These are phyloP conservation scores for Morelia viridis DNA, from an alignment of 2,797 vertebrate species.

Conservation along the genomic window DNA sequence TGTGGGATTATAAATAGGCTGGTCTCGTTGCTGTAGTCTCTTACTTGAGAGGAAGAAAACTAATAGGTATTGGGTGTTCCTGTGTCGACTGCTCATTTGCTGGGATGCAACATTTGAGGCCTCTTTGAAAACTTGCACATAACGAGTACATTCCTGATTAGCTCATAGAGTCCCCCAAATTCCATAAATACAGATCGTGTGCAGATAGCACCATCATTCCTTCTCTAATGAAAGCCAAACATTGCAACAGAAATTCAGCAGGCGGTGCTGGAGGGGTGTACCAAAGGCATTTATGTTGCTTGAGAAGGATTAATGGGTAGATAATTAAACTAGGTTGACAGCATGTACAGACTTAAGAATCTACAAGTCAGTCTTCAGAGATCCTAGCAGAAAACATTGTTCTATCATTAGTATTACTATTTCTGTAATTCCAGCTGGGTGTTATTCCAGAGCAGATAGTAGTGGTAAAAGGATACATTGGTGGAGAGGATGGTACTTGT, in stretches of 20 bases:
- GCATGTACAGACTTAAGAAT: background rate
- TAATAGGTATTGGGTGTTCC: background rate
- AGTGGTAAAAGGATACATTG: background rate
- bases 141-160: background rate
- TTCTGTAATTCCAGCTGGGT: background rate
- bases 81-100: background rate
- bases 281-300: background rate
- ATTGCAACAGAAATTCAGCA: background rate
- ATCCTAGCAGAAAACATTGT: background rate
- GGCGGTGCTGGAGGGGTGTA: background rate
- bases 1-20: conserved; percentile 12
- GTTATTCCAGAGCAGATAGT: background rate
- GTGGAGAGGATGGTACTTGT: background rate
- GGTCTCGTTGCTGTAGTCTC: background rate
- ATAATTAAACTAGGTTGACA: background rate
- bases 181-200: background rate
- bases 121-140: background rate
- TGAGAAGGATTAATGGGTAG: background rate
- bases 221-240: background rate
- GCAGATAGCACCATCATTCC: background rate
- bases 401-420: background rate
- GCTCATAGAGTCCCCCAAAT: background rate
- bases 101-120: background rate
- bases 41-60: background rate
- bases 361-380: background rate